These are phyloP conservation scores for Oncorhynchus clarkii DNA, from an alignment of 2,113 vertebrate genomes.

Conservation along the genomic window DNA sequence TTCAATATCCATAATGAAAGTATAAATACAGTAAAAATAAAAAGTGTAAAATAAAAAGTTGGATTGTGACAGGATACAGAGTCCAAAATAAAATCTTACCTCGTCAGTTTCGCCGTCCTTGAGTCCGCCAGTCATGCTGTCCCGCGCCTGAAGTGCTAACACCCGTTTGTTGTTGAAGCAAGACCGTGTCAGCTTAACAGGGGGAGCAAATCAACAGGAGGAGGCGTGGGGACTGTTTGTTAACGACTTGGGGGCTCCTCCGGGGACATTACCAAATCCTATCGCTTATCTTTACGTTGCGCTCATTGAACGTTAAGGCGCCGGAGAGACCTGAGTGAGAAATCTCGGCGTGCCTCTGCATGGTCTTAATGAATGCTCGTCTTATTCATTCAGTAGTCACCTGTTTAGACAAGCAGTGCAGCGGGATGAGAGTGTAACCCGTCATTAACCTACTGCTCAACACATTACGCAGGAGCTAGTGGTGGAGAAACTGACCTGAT, in stretches of 20 bases:
- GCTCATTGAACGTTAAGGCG: slow-evolving; percentile 4
- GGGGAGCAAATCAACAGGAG: slow-evolving; percentile 63
- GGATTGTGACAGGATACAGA: not conserved
- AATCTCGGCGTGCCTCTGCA: slow-evolving; percentile 16
- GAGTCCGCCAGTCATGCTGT: slow-evolving; percentile 89
- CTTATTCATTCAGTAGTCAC: slow-evolving; percentile 27
- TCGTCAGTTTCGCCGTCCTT: slow-evolving; percentile 84
- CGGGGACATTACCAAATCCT: slow-evolving; percentile 46
- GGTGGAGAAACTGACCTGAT: slow-evolving; percentile 31
- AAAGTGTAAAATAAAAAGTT: slow-evolving; percentile 10
- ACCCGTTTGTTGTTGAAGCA: slow-evolving; percentile 50
- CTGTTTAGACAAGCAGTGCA: slow-evolving; percentile 21
- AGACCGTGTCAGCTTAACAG: slow-evolving; percentile 53
- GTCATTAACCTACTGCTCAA: slow-evolving; percentile 37
- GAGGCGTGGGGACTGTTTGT: slow-evolving; percentile 71
- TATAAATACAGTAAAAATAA: not conserved
- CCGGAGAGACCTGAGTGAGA: slow-evolving; percentile 18
- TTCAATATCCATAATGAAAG: not conserved
- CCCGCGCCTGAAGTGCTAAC: slow-evolving; percentile 54
- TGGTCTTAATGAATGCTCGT: not conserved
- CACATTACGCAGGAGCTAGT: not conserved
- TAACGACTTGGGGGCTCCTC: slow-evolving; percentile 56
- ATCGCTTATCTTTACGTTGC: slow-evolving; percentile 29
- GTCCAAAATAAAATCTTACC: slow-evolving; percentile 50
- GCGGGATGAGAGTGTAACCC: slow-evolving; percentile 16